Percentiles rank a stretch among this genome's conserved stretches.
Conservation (phyloP, 1,140 invertebrate species). For the Cecropterus lyciades region DNA sequence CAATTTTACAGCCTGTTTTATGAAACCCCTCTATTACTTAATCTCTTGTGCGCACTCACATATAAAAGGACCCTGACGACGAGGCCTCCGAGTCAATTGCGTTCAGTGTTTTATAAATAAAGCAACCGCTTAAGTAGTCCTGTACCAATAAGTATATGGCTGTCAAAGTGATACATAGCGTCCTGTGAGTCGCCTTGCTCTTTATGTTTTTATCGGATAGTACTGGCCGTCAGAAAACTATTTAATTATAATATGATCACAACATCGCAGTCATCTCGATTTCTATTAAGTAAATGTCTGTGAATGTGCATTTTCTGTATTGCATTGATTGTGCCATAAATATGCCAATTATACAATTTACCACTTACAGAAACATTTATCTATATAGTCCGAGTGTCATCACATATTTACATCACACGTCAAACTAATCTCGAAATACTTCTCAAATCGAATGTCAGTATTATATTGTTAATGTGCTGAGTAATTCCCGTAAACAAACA, state of each 20-base stretch:
- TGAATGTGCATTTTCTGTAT: neutral
- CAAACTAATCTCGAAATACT: neutral
- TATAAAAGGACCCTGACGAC: slow-evolving; percentile 22
- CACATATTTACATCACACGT: neutral
- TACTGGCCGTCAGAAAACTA: neutral
- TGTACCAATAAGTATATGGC: slow-evolving; percentile 46
- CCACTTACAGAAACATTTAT: neutral
- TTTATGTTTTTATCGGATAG: slow-evolving; percentile 38
- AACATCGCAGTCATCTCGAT: neutral
- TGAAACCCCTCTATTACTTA: neutral
- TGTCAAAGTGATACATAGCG: slow-evolving; percentile 38
- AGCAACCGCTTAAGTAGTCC: slow-evolving; percentile 40
- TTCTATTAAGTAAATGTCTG: neutral
- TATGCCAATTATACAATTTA: neutral
- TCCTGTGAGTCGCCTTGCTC: slow-evolving; percentile 26
- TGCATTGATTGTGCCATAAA: neutral
- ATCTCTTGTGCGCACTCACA: neutral
- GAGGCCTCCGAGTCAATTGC: slow-evolving; percentile 46
- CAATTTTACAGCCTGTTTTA: neutral
- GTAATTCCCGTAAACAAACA: neutral
- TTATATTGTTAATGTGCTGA: neutral
- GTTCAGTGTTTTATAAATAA: slow-evolving; percentile 47
- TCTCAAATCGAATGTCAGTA: neutral
- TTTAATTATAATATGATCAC: neutral
- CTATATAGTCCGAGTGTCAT: neutral